These are phyloP conservation scores for Myiozetetes cayanensis DNA, from an alignment of 2,113 vertebrate species.

Conservation along the genomic window DNA sequence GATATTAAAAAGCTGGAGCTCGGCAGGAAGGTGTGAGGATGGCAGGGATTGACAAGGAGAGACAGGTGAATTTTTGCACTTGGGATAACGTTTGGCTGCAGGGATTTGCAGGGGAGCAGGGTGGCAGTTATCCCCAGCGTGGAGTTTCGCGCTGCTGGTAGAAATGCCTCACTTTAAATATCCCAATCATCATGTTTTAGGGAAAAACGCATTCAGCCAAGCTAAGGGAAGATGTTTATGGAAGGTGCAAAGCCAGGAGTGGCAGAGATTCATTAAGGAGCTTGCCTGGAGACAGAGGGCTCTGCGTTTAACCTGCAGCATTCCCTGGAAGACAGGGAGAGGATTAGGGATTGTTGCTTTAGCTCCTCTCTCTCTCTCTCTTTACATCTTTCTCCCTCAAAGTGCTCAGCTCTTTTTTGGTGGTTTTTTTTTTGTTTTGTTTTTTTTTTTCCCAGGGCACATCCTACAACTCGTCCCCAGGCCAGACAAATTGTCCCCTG, in stretches of 20 bases:
- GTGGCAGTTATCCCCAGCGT: not conserved
- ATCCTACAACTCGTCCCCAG: not conserved
- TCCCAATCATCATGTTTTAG: accelerated
- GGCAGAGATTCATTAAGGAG: not conserved
- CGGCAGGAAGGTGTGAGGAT: not conserved
- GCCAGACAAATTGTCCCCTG: constrained; percentile 38
- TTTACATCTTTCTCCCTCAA: not conserved
- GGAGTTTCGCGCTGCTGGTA: not conserved
- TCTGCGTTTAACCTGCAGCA: not conserved
- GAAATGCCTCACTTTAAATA: not conserved
- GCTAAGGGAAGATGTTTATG: not conserved
- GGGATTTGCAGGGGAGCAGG: not conserved
- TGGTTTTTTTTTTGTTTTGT: too few species aligned
- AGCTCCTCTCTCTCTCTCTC: not conserved
- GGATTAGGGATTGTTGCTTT: not conserved
- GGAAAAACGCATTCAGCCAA: not conserved
- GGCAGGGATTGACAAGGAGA: not conserved
- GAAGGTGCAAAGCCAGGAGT: not conserved
- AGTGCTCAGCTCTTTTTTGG: not conserved
- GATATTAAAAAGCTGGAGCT: not conserved
- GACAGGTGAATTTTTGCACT: not conserved
- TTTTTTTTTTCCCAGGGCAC: not conserved
- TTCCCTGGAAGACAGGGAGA: not conserved
- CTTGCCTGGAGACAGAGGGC: not conserved
- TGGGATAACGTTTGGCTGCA: not conserved